Evolutionary conservation across 2,888 invertebrate genomes (phyloP), one percentile per base, ranked within the genome.

Genomic region (Elysia crispata): DNA sequence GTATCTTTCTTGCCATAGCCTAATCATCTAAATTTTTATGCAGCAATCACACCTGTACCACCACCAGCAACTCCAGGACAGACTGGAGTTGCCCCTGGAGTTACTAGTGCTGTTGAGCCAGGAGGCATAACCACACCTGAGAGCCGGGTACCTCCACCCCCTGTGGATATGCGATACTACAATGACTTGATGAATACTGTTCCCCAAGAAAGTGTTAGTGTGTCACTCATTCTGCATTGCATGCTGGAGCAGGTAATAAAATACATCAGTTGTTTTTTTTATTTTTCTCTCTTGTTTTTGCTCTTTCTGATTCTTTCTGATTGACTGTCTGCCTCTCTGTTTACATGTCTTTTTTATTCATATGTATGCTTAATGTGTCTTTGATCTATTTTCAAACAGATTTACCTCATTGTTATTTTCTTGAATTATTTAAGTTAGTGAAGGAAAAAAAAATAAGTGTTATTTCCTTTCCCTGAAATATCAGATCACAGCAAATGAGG

Each of bases 201-300:
- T 20, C 92, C 92, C 1, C 87, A 88, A 80, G 92, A 92, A 86
- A 90, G 91, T 85, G 88, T 87, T 82, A 91, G 90, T 78, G 87
- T 91, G 20, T 86, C 91, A 6, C 86, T 92, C 1, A 85, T 92
- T 41, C 84, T 92, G 87, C 87, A 91, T 81, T 89, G 89, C 79
- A 91, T 92, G 91, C 82, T 92, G 62, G 92, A 92, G 84, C 92
- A 92, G 90, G 91, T 91, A 41, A 41, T 6, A 41, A n/a, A n/a
- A n/a, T n/a, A n/a, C n/a, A n/a, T n/a, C n/a, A n/a, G n/a, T n/a
- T n/a, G n/a, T n/a, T 41, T 11, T 41, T 41, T 3, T 41, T 41
- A 41, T 41, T 41, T 41, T 41, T 41, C 11, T 41, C 41, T 41
- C 41, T 41, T 41, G 41, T 11, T 41, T 41, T 41, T 11, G 11